A percentile compares a stretch with the other conserved stretches of the same genome.
Evolutionary conservation across 2,797 vertebrate genomes (phyloP).

Genomic region (Onychomys leucogaster): DNA sequence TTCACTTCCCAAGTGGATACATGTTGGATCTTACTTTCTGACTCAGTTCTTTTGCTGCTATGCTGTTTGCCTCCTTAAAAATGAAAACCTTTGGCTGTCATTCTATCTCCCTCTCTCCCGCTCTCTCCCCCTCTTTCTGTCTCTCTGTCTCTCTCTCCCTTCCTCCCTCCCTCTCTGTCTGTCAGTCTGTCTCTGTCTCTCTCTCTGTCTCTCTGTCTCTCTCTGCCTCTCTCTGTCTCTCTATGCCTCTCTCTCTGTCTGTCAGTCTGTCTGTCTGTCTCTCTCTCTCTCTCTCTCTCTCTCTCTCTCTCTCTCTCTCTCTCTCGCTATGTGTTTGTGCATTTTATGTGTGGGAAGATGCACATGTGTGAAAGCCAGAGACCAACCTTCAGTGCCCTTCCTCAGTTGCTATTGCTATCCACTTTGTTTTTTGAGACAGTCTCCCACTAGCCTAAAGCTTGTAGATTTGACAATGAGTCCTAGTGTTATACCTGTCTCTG

Average conservation of each 20-base stretch:
- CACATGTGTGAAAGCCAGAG: not conserved
- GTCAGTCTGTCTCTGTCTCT: no score
- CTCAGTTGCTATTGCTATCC: not conserved
- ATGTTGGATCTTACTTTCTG: not conserved
- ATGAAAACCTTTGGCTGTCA: not conserved
- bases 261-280: not conserved
- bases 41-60: not conserved
- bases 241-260: no score
- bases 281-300: no score
- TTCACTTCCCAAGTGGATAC: not conserved
- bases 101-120: not conserved
- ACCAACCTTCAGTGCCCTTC: not conserved
- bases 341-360: not conserved
- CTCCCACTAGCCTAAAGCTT: not conserved
- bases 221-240: no score
- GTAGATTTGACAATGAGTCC: not conserved
- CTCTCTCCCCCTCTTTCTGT: not conserved
- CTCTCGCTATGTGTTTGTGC: not conserved
- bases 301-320: no score
- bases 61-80: not conserved
- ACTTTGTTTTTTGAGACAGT: not conserved
- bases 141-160: no score
- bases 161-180: no score
- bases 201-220: no score
- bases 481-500: not conserved